Conservation (phyloP, 2,888 invertebrate genomes). For the Brachylomia viminalis region DNA sequence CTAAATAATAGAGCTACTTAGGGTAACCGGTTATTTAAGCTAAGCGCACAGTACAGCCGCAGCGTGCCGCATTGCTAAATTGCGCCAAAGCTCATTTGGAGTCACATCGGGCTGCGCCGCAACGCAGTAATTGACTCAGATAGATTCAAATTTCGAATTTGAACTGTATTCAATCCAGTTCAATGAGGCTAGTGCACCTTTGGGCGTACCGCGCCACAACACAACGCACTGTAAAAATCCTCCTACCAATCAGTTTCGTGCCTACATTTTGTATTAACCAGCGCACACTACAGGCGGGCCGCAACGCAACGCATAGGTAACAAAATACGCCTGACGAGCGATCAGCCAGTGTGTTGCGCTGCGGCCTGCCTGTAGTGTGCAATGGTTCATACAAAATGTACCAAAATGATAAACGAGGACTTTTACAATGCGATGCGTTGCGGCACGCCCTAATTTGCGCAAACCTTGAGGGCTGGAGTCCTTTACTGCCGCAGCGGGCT, state of each 20-base stretch:
- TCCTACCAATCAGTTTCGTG: too few relatives aligned
- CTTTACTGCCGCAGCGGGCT: background rate
- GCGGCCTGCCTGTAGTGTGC: background rate
- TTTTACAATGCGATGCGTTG: background rate
- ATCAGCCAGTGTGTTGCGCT: background rate
- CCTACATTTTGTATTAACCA: too few relatives aligned
- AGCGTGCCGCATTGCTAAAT: background rate
- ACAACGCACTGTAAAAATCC: too few relatives aligned
- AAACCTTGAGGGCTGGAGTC: background rate
- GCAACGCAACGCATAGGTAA: background rate
- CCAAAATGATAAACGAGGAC: background rate
- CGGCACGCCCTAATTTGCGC: background rate
- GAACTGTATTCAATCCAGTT: background rate
- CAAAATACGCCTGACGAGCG: too few relatives aligned
- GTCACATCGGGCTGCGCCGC: background rate
- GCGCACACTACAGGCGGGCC: too few relatives aligned
- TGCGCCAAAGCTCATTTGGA: background rate
- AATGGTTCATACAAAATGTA: background rate
- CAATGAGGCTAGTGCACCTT: background rate
- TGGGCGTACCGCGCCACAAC: background rate
- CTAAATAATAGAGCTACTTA: conserved; percentile 25
- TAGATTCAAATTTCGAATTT: background rate
- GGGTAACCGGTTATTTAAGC: conserved; percentile 27
- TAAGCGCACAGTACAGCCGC: background rate
- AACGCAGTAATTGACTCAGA: background rate